Evolutionary conservation across 2,113 vertebrate species (phyloP).

Genomic region (Serinus canaria): DNA sequence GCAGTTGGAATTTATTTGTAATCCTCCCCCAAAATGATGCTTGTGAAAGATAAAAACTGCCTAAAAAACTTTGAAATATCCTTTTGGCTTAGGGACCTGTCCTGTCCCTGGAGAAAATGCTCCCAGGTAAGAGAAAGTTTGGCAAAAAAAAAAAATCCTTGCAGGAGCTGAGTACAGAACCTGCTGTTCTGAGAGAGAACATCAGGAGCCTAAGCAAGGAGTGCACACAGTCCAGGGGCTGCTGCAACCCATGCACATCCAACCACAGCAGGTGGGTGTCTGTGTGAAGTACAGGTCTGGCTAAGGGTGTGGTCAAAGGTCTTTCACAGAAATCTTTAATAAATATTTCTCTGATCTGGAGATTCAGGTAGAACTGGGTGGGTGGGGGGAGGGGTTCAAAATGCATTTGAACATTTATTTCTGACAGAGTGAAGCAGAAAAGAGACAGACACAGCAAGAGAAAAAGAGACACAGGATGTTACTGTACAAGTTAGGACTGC

Average conservation of each 20-base stretch:
- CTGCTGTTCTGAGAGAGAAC: background rate
- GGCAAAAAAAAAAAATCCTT: background rate
- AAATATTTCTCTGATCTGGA: background rate
- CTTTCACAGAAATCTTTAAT: background rate
- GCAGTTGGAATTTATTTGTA: background rate
- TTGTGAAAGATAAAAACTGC: background rate
- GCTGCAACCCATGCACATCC: background rate
- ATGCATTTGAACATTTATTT: background rate
- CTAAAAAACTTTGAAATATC: background rate
- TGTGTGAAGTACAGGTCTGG: background rate
- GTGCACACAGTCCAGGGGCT: background rate
- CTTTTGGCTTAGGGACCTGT: background rate
- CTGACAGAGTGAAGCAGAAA: background rate
- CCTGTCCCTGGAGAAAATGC: background rate
- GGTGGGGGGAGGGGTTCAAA: rapidly evolving
- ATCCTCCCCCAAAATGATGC: background rate
- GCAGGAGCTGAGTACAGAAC: background rate
- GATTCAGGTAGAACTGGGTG: background rate
- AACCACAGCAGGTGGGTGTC: background rate
- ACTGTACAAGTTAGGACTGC: background rate
- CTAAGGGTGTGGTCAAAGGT: background rate
- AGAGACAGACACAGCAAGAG: background rate
- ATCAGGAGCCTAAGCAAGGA: background rate
- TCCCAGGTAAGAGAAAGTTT: background rate
- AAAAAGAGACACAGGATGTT: background rate